Evolutionary conservation across 2,797 vertebrate genomes (phyloP).

Genomic region (Brachymystax lenok): DNA sequence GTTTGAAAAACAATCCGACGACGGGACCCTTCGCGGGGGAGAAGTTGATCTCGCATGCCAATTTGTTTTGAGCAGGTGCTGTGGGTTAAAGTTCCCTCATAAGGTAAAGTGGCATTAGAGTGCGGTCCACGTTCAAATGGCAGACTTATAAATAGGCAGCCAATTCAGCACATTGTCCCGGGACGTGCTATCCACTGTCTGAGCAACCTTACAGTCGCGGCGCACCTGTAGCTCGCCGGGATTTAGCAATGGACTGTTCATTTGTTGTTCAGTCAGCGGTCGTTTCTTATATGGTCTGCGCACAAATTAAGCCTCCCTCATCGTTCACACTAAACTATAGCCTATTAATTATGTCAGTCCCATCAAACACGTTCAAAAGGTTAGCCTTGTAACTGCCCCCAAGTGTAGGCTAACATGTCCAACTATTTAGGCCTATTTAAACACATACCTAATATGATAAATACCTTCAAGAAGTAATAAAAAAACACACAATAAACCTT

Average conservation of each 20-base stretch:
- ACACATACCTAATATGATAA: neutral
- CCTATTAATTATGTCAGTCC: neutral
- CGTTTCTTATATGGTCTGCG: conserved; percentile 1
- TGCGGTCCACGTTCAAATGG: conserved; percentile 89
- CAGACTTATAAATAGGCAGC: conserved; percentile 98
- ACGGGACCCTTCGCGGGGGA: conserved; percentile 65
- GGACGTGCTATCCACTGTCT: conserved; percentile 65
- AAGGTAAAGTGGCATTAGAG: conserved; percentile 96
- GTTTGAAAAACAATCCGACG: conserved; percentile 90
- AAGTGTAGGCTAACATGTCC: neutral
- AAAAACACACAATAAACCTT: too few relatives aligned
- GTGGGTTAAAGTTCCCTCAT: conserved; percentile 92
- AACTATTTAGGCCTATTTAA: neutral
- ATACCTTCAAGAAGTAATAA: neutral
- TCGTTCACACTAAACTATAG: neutral
- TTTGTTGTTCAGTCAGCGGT: neutral
- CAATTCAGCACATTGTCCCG: conserved; percentile 93
- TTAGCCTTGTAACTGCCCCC: neutral
- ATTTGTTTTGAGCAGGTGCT: conserved; percentile 98
- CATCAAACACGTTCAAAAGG: neutral
- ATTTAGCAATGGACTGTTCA: neutral
- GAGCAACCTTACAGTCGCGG: conserved; percentile 36
- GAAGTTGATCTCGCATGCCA: conserved; percentile 90
- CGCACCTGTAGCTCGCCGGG: neutral
- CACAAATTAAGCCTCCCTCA: neutral